These are phyloP conservation scores for Alethe castanea DNA, from an alignment of 2,113 vertebrate genomes.

Conservation along the genomic window DNA sequence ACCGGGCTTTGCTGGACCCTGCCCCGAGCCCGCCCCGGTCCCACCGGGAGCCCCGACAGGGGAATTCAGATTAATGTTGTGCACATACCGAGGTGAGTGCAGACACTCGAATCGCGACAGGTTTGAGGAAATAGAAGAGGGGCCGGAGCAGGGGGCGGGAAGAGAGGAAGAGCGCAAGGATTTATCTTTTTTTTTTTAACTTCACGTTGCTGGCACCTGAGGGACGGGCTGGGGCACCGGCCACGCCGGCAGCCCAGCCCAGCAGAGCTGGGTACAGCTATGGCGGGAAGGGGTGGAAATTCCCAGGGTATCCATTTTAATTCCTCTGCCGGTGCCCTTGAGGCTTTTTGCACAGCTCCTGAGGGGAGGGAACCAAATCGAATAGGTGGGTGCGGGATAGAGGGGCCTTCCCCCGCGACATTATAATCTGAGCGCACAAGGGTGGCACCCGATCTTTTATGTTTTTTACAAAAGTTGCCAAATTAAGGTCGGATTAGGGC, in stretches of 20 bases:
- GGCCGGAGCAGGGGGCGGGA: background rate
- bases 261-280: background rate
- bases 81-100: slow-evolving; percentile 15
- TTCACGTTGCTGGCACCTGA: background rate
- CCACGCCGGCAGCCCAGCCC: background rate
- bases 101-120: background rate
- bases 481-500: slow-evolving; percentile 79
- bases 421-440: slow-evolving; percentile 52
- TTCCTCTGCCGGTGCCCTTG: background rate
- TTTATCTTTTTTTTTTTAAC: background rate
- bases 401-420: background rate
- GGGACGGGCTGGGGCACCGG: background rate
- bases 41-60: background rate
- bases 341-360: background rate
- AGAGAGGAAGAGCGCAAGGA: background rate
- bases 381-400: background rate
- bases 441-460: slow-evolving; percentile 71
- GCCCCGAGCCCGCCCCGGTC: background rate
- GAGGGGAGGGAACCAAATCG: background rate
- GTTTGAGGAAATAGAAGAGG: background rate
- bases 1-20: background rate
- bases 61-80: background rate
- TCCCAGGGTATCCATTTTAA: background rate
- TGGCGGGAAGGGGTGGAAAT: background rate
- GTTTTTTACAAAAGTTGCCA: slow-evolving; percentile 79